Percentiles rank a stretch among this genome's conserved stretches.
Conservation (phyloP, 2,113 vertebrate species). For the Stegostoma tigrinum region DNA sequence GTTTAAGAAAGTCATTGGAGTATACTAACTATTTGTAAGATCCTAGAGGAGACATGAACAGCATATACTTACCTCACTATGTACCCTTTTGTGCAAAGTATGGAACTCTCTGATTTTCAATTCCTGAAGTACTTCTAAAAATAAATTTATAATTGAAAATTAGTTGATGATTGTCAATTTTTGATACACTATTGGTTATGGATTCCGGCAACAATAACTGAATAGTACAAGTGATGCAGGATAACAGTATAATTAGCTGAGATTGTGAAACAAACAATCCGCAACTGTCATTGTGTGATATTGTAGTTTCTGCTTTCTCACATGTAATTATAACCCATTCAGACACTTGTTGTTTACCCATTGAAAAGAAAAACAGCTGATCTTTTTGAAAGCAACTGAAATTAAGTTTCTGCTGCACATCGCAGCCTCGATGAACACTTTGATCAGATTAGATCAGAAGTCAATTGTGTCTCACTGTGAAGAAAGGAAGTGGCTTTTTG, state of each 20-base stretch:
- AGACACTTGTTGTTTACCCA: not conserved
- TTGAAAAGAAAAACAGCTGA: not conserved
- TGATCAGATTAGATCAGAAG: not conserved
- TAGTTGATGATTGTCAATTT: not conserved
- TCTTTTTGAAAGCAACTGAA: not conserved
- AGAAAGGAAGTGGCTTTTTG: not conserved
- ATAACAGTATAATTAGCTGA: not conserved
- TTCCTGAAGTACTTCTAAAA: too few relatives aligned
- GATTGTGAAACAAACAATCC: not conserved
- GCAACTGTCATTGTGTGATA: not conserved
- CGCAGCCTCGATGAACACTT: too few relatives aligned
- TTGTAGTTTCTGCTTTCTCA: not conserved
- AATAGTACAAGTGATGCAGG: not conserved
- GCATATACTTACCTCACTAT: too few relatives aligned
- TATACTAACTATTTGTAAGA: too few relatives aligned
- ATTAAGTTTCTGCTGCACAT: not conserved
- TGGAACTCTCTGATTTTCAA: too few relatives aligned
- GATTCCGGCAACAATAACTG: not conserved
- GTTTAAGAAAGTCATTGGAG: too few relatives aligned
- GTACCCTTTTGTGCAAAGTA: too few relatives aligned
- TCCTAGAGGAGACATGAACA: too few relatives aligned
- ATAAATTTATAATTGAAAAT: too few relatives aligned
- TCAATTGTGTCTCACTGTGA: not conserved
- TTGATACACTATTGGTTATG: not conserved
- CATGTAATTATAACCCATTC: not conserved